A percentile compares a stretch with the other conserved stretches of the same genome.
phyloP scores from a whole-genome alignment of 1,140 invertebrate species.

The Triops longicaudatus region DNA sequence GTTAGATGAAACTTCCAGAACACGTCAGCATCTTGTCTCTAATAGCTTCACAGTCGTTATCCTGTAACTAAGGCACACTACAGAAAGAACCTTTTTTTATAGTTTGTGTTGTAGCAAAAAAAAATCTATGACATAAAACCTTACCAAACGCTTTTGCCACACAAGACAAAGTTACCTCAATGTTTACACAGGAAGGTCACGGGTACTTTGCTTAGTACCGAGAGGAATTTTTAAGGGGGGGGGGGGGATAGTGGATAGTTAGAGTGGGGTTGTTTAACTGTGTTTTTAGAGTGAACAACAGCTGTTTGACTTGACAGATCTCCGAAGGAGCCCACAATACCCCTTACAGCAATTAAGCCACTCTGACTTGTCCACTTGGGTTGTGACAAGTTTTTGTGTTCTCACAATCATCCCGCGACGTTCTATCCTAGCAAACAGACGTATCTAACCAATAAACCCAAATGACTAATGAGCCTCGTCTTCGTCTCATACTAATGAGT shows the following conservation, averaged over 20 bases:
- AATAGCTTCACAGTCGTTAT: not conserved
- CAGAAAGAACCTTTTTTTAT: too few species aligned
- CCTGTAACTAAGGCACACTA: not conserved
- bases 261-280: too few species aligned
- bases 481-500: slow-evolving; percentile 15
- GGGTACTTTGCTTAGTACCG: too few species aligned
- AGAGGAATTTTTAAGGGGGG: too few species aligned
- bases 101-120: too few species aligned
- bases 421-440: not conserved
- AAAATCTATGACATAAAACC: not conserved
- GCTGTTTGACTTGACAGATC: not conserved
- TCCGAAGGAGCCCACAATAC: not conserved
- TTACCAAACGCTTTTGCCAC: not conserved
- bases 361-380: not conserved
- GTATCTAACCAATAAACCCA: slow-evolving; percentile 1
- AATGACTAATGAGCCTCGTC: slow-evolving; percentile 8
- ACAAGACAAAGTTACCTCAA: too few species aligned
- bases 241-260: too few species aligned
- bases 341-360: not conserved
- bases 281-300: not conserved
- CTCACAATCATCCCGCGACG: not conserved
- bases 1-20: slow-evolving; percentile 6
- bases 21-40: slow-evolving; percentile 10
- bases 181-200: too few species aligned
- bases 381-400: not conserved